Conservation (phyloP, 2,113 vertebrate genomes). For the Cavia porcellus region DNA sequence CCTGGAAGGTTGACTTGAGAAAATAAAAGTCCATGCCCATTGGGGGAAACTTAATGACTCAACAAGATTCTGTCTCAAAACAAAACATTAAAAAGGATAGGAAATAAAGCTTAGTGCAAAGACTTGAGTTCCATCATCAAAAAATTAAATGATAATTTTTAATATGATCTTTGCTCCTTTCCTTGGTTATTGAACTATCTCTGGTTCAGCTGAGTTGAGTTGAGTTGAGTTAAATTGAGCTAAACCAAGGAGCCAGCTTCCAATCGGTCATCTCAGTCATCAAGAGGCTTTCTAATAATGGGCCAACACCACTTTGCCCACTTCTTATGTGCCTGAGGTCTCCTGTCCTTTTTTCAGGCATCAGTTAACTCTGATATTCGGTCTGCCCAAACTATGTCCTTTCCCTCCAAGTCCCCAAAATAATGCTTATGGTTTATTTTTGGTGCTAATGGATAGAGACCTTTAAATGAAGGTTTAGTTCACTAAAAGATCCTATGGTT, state of each 20-base stretch:
- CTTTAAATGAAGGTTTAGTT: constrained; percentile 38
- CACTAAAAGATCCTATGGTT: constrained; percentile 8
- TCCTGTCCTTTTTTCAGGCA: not conserved
- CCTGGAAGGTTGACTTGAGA: not conserved
- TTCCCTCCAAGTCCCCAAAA: not conserved
- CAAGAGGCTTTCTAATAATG: not conserved
- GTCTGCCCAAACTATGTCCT: not conserved
- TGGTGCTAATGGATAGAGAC: not conserved
- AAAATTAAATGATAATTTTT: constrained; percentile 30
- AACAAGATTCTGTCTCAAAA: not conserved
- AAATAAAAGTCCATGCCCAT: not conserved
- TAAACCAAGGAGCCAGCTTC: constrained; percentile 58
- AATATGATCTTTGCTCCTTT: constrained; percentile 58
- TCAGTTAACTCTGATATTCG: not conserved
- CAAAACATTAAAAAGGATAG: not conserved
- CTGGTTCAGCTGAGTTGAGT: not conserved
- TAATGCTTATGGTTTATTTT: not conserved
- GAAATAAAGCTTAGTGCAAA: not conserved
- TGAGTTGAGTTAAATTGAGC: not conserved
- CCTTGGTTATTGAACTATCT: not conserved
- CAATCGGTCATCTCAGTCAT: not conserved
- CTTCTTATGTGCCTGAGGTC: not conserved
- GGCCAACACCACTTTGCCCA: not conserved
- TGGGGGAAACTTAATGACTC: not conserved
- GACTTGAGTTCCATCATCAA: not conserved